Conservation (phyloP, 2,113 vertebrate genomes). For the Takifugu flavidus region DNA sequence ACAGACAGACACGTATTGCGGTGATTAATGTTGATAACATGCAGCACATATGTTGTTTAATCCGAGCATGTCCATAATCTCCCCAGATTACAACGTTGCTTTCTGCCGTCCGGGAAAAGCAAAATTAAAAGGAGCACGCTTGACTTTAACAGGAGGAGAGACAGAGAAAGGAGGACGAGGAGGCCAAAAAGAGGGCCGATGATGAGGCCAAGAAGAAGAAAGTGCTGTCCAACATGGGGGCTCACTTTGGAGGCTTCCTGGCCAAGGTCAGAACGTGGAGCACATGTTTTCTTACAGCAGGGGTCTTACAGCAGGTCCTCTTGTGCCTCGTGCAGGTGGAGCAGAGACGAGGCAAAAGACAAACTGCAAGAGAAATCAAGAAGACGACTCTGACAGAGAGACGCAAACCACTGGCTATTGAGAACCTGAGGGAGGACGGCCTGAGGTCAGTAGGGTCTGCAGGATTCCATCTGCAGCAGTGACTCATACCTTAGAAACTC, state of each 20-base stretch:
- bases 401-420: conserved; percentile 75
- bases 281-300: background rate
- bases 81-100: background rate
- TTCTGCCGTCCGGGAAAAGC: too few species aligned
- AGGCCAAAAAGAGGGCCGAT: conserved; percentile 89
- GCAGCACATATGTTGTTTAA: background rate
- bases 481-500: too few species aligned
- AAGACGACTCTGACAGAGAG: conserved; percentile 81
- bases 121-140: too few species aligned
- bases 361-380: conserved; percentile 86
- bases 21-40: conserved; percentile 66
- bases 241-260: conserved; percentile 92
- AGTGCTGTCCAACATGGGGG: conserved; percentile 95
- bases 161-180: conserved; percentile 91
- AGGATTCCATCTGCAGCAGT: background rate
- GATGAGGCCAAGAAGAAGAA: conserved; percentile 98
- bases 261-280: conserved; percentile 79
- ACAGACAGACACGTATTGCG: conserved; percentile 86
- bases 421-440: conserved; percentile 79
- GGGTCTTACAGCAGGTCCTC: background rate
- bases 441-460: conserved; percentile 71
- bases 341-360: conserved; percentile 82
- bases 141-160: conserved; percentile 83
- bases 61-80: background rate
- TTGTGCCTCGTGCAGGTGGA: conserved; percentile 62